Evolutionary conservation across 2,113 vertebrate genomes (phyloP), one percentile per base, ranked within the genome.

Genomic region (Setophaga coronata): DNA sequence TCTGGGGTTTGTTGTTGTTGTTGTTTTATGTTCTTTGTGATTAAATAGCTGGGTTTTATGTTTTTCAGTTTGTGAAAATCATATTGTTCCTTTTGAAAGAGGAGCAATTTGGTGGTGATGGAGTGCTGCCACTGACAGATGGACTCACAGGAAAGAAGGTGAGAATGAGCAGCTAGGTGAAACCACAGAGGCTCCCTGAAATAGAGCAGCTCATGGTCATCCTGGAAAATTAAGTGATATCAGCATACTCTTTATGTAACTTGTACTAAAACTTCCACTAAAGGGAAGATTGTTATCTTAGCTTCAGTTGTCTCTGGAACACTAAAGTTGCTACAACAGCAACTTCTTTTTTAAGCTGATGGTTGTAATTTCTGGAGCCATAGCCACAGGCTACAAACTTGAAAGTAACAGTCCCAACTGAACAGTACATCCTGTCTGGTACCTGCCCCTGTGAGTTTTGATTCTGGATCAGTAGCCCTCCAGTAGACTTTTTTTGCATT

Each of bases 61-160:
- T 92, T 83, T 97, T 97, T 48, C 67, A 97, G 95, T 93, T 82
- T 66, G 65, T 57, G 83, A 66, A 18, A 86, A 61, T 82, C 48
- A 3, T 3, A 45, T 54, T 45, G 31, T 93, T 97, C 64, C 64
- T 90, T 96, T 88, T 83, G 79, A 74, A 95, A 96, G 84, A 93
- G 56, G 77, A 90, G 61, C 82, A 87, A 92, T 91, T 93, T 97
- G 94, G 93, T 98, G 97, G 97, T 98, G 93, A 98, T 98, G 98
- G 98, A 96, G 96, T 89, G 82, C 69, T 97, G 74, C 92, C 93
- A 96, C 95, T 98, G 96, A 98, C 98, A 89, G 97, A 98, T 98
- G 98, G 98, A 98, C 97, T 96, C 98, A 94, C 98, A 98, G 97
- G 97, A 98, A 97, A 98, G 86, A 98, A 98, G 98, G 98, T 98